phyloP scores from a whole-genome alignment of 2,113 vertebrate species.

The Uropsilus gracilis region DNA sequence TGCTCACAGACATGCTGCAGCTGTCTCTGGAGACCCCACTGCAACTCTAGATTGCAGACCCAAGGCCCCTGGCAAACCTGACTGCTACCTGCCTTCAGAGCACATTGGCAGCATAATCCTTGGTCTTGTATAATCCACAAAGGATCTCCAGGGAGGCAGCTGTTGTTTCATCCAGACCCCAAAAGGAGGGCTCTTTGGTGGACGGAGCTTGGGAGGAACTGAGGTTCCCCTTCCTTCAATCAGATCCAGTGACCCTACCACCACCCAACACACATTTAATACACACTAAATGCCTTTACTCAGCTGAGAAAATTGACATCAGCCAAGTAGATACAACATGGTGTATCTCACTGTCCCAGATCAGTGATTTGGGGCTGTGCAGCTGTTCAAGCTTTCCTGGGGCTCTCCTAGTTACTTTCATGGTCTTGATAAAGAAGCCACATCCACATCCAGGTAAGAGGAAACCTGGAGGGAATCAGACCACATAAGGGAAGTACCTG shows the following conservation, averaged over 20 bases:
- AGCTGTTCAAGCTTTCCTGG: neutral
- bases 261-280: neutral
- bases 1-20: neutral
- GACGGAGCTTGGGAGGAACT: neutral
- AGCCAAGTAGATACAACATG: neutral
- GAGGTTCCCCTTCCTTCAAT: too few relatives aligned
- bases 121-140: neutral
- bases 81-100: slow-evolving; percentile 65
- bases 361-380: neutral
- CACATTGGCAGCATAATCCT: neutral
- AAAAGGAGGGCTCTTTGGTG: neutral
- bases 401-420: neutral
- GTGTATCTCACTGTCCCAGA: neutral
- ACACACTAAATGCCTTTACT: neutral
- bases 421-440: neutral
- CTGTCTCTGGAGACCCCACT: neutral
- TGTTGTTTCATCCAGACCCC: neutral
- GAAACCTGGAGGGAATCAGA: neutral
- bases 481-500: neutral
- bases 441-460: neutral
- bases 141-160: neutral
- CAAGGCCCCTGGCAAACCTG: neutral
- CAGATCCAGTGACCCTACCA: neutral
- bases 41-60: neutral
- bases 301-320: neutral